Evolutionary conservation across 2,113 vertebrate species (phyloP).

Genomic region (Apteryx mantelli): DNA sequence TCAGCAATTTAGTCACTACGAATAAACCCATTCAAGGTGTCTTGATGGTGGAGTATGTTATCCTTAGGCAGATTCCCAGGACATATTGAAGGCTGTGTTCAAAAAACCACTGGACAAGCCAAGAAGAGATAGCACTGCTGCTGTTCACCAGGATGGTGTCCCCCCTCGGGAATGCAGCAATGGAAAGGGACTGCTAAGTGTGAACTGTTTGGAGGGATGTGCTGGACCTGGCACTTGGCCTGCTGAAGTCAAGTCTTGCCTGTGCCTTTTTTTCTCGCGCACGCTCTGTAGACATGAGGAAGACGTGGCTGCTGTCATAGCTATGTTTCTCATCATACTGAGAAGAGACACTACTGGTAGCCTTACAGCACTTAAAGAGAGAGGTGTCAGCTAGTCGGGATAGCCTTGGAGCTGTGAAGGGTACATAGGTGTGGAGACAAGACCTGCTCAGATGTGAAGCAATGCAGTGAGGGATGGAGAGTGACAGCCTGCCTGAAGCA

Average conservation of each 20-base stretch:
- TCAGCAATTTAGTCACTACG: rapidly evolving
- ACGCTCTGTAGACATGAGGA: background rate
- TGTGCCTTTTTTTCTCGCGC: background rate
- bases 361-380: background rate
- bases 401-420: background rate
- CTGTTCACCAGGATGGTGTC: background rate
- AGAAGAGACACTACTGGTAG: background rate
- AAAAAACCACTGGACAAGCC: background rate
- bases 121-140: background rate
- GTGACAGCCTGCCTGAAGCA: background rate
- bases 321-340: background rate
- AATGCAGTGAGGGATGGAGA: background rate
- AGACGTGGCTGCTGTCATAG: background rate
- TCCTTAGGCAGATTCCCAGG: background rate
- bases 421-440: background rate
- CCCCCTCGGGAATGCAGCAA: background rate
- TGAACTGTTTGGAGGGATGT: background rate
- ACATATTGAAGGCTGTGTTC: background rate
- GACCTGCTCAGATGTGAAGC: background rate
- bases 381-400: background rate
- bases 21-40: background rate
- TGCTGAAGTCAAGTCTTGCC: background rate
- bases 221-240: background rate
- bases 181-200: rapidly evolving
- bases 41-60: background rate